Evolutionary conservation across 1,140 invertebrate species (phyloP).

Genomic region (Drosophila hydei): DNA sequence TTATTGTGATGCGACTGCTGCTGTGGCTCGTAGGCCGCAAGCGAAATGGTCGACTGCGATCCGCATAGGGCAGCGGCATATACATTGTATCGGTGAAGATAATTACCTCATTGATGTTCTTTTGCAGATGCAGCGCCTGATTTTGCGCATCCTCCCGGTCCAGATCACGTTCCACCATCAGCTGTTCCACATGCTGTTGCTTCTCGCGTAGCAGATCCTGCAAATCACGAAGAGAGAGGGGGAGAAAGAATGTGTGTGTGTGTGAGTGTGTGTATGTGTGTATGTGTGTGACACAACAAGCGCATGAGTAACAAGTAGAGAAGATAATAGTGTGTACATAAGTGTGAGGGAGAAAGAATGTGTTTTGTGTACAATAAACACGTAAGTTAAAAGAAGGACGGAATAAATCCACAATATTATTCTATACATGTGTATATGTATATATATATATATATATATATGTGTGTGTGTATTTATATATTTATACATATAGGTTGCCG

Average conservation of each 20-base stretch:
- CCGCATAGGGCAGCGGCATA: conserved; percentile 71
- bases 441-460: conserved; percentile 10
- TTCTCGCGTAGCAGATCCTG: conserved; percentile 96
- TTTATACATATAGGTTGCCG: conserved; percentile 50
- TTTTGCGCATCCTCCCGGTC: conserved; percentile 92
- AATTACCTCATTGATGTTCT: conserved; percentile 84
- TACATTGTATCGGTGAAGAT: conserved; percentile 83
- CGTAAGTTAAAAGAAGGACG: neutral
- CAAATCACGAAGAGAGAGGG: conserved; percentile 14
- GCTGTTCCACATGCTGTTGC: conserved; percentile 94
- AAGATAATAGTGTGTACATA: neutral
- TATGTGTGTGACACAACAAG: conserved; percentile 46
- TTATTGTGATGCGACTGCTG: conserved; percentile 35
- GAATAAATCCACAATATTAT: conserved; percentile 11
- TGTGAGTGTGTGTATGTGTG: neutral
- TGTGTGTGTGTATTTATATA: conserved; percentile 34
- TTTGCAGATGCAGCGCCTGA: conserved; percentile 84
- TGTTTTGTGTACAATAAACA: no score
- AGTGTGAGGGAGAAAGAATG: neutral
- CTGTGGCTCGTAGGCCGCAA: conserved; percentile 29
- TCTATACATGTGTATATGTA: conserved; percentile 1
- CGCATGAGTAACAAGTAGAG: conserved; percentile 58
- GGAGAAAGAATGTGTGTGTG: conserved; percentile 25
- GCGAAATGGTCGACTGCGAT: conserved; percentile 67
- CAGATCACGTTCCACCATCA: conserved; percentile 94